Evolutionary conservation across 2,113 vertebrate genomes (phyloP), one percentile per base, ranked within the genome.

Genomic region (Tonatia bakeri): DNA sequence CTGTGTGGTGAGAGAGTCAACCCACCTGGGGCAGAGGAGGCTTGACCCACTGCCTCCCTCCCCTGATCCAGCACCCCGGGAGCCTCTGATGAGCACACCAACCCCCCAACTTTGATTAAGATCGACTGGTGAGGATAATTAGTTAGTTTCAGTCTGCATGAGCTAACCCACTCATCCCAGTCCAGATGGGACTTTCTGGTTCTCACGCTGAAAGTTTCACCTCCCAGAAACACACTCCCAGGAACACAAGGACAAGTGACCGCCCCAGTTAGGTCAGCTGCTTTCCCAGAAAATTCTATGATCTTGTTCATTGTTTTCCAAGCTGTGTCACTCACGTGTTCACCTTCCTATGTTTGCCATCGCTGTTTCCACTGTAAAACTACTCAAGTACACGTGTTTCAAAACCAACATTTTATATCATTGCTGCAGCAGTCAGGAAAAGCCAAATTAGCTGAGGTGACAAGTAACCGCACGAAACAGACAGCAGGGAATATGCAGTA

Each of bases 21-120:
- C 28, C 38, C 47, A 8, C 13, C 24, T 16, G 19, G 47, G 26
- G 43, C 2, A 40, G 26, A 12, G 1, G 1, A 45, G 0, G 11
- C 77, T 56, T 70, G n/a, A 61, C 22, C 47, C 75, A 38, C 3
- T 13, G 47, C 50, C 64, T 15, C 38, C 67, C 16, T 81, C 59
- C 11, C 33, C 7, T 0, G 20, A 67, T n/a, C 33, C 50, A 7
- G 22, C 5, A 20, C 38, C 28, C 79, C 52, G 50, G 24, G 77
- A 81, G 45, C 65, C 70, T 59, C 47, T n/a, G 0, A 3, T 13
- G 86, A 76, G 13, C 4, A 20, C 11, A 33, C 59, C 45, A 76
- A 13, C 6, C 52, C 56, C 7, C 4, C 24, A 5, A 40, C 64
- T 82, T 83, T 72, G 38, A 50, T 17, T 82, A 52, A 85, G 40